These are phyloP conservation scores for Mirounga angustirostris DNA, from an alignment of 2,113 vertebrate species.

Conservation along the genomic window DNA sequence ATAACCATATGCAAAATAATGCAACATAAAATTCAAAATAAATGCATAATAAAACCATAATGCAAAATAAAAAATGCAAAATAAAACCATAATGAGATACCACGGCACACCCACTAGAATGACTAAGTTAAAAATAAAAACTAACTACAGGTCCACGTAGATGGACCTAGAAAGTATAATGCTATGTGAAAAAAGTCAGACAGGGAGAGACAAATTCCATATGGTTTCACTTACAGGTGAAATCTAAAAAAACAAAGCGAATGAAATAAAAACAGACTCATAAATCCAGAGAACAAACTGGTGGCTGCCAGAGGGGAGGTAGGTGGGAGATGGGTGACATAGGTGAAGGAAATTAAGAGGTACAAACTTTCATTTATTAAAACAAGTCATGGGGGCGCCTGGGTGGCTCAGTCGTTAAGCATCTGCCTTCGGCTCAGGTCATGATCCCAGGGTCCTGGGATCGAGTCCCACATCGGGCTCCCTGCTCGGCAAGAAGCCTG, in stretches of 20 bases:
- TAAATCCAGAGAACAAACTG: neutral
- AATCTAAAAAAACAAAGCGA: neutral
- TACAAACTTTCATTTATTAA: neutral
- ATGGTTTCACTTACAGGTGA: neutral
- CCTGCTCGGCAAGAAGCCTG: too few relatives aligned
- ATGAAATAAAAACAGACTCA: neutral
- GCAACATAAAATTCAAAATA: neutral
- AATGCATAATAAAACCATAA: neutral
- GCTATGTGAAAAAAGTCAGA: neutral
- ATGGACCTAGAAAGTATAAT: neutral
- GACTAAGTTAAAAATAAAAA: neutral
- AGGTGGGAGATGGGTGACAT: neutral
- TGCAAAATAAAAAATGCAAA: neutral
- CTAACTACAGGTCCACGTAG: neutral
- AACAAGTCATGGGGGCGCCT: neutral
- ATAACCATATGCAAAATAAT: neutral
- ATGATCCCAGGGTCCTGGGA: too few relatives aligned
- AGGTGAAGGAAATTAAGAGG: neutral
- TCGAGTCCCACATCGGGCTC: too few relatives aligned
- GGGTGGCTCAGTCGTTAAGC: too few relatives aligned
- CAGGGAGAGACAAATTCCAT: neutral
- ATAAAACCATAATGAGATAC: too few relatives aligned
- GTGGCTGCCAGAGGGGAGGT: neutral
- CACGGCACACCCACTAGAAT: fast-evolving
- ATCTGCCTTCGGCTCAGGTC: too few relatives aligned